Percentiles rank a stretch among this genome's conserved stretches.
Conservation (phyloP, 2,113 vertebrate species). For the Prolemur simus region DNA sequence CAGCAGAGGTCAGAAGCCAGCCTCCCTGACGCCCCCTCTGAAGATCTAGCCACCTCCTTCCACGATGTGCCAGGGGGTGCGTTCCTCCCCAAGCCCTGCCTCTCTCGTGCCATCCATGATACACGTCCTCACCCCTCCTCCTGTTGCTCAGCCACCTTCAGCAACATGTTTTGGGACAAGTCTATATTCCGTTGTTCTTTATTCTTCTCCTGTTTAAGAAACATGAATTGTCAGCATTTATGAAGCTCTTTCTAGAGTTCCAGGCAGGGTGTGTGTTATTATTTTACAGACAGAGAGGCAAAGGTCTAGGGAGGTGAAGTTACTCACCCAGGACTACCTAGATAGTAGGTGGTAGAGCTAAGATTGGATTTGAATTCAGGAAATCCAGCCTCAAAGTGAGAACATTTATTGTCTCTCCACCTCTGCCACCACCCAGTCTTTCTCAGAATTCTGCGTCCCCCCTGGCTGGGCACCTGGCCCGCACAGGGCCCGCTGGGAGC, state of each 20-base stretch:
- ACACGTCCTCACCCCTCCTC: not conserved
- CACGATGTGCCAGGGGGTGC: fast-evolving
- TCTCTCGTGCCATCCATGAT: fast-evolving
- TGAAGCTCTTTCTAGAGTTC: not conserved
- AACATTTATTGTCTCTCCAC: not conserved
- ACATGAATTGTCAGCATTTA: not conserved
- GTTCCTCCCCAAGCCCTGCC: not conserved
- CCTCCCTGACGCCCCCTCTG: fast-evolving
- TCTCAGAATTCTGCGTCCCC: not conserved
- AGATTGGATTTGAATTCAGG: not conserved
- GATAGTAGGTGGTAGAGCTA: not conserved
- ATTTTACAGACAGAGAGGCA: not conserved
- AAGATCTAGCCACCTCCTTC: not conserved
- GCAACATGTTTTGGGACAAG: not conserved
- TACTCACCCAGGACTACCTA: not conserved
- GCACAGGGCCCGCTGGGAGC: fast-evolving
- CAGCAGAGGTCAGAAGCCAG: not conserved
- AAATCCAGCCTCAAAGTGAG: not conserved
- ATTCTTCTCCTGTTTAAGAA: not conserved
- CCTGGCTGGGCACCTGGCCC: not conserved
- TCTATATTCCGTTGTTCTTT: not conserved
- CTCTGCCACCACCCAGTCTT: fast-evolving
- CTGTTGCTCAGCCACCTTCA: not conserved
- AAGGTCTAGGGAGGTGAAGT: not conserved
- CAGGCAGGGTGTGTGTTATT: not conserved